Conservation (phyloP, 2,797 vertebrate genomes). For the Pseudochirops corinnae region DNA sequence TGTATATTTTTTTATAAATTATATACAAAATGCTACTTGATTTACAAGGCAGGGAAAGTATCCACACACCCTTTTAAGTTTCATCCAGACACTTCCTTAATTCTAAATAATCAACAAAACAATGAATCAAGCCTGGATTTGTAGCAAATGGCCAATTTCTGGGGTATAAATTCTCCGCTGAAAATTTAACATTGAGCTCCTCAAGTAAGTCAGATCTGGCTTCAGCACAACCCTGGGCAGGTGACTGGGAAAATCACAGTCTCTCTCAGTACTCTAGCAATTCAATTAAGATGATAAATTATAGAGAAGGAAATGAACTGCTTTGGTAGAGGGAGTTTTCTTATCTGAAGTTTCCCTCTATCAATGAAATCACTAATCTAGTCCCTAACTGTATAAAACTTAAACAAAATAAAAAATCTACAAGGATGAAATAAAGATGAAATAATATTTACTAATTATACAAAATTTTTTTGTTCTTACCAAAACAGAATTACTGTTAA, state of each 20-base stretch:
- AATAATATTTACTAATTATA: not conserved
- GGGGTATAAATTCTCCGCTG: not conserved
- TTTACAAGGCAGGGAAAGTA: not conserved
- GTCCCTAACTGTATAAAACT: not conserved
- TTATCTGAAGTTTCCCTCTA: not conserved
- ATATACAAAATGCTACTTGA: not conserved
- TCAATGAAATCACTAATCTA: not conserved
- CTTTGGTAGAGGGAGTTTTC: not conserved
- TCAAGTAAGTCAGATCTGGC: not conserved
- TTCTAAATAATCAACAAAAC: not conserved
- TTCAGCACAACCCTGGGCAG: not conserved
- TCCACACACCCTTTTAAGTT: not conserved
- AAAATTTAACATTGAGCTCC: not conserved
- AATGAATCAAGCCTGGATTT: not conserved
- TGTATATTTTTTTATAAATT: not conserved
- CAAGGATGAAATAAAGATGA: not conserved
- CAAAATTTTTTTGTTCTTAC: not conserved
- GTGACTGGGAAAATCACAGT: not conserved
- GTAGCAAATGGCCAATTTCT: not conserved
- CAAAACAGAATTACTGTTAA: not conserved
- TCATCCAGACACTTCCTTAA: not conserved
- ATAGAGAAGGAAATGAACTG: not conserved
- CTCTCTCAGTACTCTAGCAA: not conserved
- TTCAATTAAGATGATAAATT: not conserved
- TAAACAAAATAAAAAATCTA: not conserved